Percentiles rank a stretch among this genome's conserved stretches.
These are phyloP conservation scores for Diceros bicornis DNA, from an alignment of 2,797 vertebrate genomes.

Conservation along the genomic window DNA sequence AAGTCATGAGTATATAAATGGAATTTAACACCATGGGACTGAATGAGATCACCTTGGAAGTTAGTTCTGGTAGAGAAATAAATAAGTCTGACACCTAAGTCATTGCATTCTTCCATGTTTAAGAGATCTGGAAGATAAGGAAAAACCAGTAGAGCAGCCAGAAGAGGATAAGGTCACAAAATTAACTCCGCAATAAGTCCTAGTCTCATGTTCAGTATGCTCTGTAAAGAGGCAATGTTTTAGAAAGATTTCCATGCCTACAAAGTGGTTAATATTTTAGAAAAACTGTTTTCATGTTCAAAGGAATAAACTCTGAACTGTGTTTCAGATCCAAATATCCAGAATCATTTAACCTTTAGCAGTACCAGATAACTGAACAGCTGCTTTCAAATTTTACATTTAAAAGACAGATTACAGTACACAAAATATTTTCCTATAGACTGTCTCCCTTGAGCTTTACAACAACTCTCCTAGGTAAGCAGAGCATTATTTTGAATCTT, in stretches of 20 bases:
- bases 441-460: background rate
- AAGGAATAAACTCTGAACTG: constrained; percentile 11
- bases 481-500: constrained; percentile 30
- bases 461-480: background rate
- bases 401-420: background rate
- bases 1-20: background rate
- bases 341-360: background rate
- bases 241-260: background rate
- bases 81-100: background rate
- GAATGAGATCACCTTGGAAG: background rate
- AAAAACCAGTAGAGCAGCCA: background rate
- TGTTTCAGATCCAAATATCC: constrained; percentile 19
- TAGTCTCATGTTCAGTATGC: background rate
- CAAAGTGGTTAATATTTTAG: constrained; percentile 23
- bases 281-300: background rate
- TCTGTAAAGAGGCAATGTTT: constrained; percentile 32
- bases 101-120: background rate
- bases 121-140: background rate
- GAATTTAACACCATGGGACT: background rate
- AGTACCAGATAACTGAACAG: background rate
- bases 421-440: background rate
- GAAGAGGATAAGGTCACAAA: background rate
- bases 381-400: constrained; percentile 56
- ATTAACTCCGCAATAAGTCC: background rate
- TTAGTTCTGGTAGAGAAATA: background rate